Evolutionary conservation across 2,888 invertebrate species (phyloP).

Genomic region (Scaptomyza cyrtandrae): DNA sequence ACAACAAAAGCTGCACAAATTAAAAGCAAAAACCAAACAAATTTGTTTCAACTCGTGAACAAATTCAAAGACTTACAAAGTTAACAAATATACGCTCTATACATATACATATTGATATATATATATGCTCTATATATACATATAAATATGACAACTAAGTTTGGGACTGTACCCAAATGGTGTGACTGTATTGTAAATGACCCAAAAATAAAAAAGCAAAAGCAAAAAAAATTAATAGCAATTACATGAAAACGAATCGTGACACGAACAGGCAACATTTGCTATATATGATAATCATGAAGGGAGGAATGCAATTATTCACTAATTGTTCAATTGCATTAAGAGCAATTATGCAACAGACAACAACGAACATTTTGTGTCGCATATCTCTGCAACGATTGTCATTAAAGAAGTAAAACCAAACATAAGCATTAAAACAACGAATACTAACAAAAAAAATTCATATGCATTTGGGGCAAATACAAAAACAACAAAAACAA

Average conservation of each 20-base stretch:
- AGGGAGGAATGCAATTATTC: conserved; percentile 44
- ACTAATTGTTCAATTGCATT: conserved; percentile 75
- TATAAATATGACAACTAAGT: conserved; percentile 9
- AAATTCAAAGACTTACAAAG: conserved; percentile 12
- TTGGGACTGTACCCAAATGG: conserved; percentile 13
- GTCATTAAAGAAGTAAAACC: conserved; percentile 55
- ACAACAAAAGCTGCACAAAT: conserved; percentile 65
- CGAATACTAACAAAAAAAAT: conserved; percentile 8
- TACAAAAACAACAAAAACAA: too few species aligned
- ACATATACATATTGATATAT: background rate
- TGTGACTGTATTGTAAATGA: conserved; percentile 11
- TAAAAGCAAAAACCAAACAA: conserved; percentile 58
- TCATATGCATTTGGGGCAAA: conserved; percentile 53
- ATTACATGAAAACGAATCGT: conserved; percentile 24
- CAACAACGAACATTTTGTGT: conserved; percentile 44
- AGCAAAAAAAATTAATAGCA: conserved; percentile 15
- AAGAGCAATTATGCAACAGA: conserved; percentile 67
- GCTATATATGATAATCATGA: conserved; percentile 17
- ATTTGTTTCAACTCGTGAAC: conserved; percentile 48
- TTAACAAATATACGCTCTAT: conserved; percentile 38
- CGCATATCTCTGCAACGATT: conserved; percentile 36
- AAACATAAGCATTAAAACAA: background rate
- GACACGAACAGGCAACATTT: background rate
- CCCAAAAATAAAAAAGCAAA: conserved; percentile 14
- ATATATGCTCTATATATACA: too few species aligned